A percentile compares a stretch with the other conserved stretches of the same genome.
Conservation (phyloP, 2,113 vertebrate genomes). For the Cyprinodon tularosa region DNA sequence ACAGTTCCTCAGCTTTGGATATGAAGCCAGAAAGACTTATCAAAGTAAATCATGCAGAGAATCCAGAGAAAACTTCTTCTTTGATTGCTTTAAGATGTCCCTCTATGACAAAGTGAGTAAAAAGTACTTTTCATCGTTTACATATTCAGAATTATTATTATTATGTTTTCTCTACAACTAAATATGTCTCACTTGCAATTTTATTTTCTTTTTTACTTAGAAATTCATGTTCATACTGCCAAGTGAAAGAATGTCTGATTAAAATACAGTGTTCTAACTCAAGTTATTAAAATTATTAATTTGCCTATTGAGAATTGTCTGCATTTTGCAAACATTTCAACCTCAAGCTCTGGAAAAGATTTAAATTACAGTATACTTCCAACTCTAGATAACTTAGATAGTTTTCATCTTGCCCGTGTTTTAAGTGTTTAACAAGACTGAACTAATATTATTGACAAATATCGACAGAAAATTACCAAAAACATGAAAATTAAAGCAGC, state of each 20-base stretch:
- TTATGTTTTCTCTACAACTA: no score
- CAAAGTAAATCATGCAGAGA: neutral
- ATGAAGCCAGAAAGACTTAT: neutral
- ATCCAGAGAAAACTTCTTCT: neutral
- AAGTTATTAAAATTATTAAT: no score
- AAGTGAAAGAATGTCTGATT: no score
- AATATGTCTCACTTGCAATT: no score
- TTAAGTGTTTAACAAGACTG: no score
- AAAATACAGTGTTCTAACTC: no score
- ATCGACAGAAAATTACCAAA: neutral
- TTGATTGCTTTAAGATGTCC: neutral
- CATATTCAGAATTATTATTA: neutral
- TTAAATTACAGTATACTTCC: neutral
- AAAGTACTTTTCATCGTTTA: neutral
- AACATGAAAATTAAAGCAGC: neutral
- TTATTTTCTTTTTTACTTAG: no score
- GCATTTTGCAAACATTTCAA: no score
- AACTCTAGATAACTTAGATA: neutral
- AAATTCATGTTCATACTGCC: no score
- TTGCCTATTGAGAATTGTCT: no score
- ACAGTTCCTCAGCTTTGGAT: constrained; percentile 3
- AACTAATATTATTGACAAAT: neutral
- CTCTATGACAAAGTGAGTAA: neutral
- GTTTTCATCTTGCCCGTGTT: neutral
- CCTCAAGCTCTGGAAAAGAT: no score